Base-by-base conservation (phyloP, 2,888 invertebrate genomes). In the Coremacera marginata region DNA sequence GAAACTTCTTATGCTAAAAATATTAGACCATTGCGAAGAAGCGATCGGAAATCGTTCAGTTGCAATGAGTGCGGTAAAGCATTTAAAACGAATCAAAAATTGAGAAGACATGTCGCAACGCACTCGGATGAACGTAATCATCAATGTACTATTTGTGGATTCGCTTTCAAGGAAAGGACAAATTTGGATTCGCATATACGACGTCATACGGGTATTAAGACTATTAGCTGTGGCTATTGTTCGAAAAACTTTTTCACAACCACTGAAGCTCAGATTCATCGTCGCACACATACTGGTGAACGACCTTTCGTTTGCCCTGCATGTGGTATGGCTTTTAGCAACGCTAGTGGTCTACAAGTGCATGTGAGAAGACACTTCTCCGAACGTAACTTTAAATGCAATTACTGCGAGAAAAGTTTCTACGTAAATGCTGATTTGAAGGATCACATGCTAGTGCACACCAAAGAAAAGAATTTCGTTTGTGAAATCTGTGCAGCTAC, bases 31-130 rank as follows among this genome's bases (percentile, higher is more conserved):
- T 31, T 5, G 5, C 31, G 31, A 31, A 31, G 5, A 4, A 31
- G 5, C 31, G 31, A 31, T 5, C 5, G 3, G 31, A 44, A 14
- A 44, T 11, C 11, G 11, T 44, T 44, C 44, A 44, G 44, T 11
- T 44, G 44, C 44, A 44, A 11, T 7, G 76, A 82, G 70, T 86
- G 86, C 73, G 79, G 81, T 16, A 75, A 34, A 72, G 71, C 67
- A 3, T 79, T 79, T 34, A 63, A 62, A 60, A 51, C 51, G 3
- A 68, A 77, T 31, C 70, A 74, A 52, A 34, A 34, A 9, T 75
- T 77, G 14, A 75, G 49, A 8, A 74, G 75, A 72, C 79, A 79
- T 14, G 31, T 51, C 5, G 73, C 71, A 63, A 75, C 57, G 0
- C 79, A 79, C 60, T 77, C 76, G 7, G 75, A 72, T 2, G 67